Conservation (phyloP, 2,797 vertebrate genomes). For the Oceanodroma leucorhoa region DNA sequence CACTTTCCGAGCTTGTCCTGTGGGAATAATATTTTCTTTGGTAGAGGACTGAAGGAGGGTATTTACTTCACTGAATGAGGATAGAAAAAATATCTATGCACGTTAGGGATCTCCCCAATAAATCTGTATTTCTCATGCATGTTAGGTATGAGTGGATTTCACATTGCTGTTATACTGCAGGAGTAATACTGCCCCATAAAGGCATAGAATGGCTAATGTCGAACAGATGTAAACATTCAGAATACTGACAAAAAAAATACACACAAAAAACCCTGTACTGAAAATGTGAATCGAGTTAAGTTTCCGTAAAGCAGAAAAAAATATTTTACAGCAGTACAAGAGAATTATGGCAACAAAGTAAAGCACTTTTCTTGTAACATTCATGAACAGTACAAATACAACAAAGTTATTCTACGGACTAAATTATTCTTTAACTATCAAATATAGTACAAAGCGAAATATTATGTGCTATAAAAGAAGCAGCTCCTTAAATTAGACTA, state of each 20-base stretch:
- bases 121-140: slow-evolving; percentile 67
- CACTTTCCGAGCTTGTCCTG: slow-evolving; percentile 73
- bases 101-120: slow-evolving; percentile 37
- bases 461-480: slow-evolving; percentile 81
- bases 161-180: slow-evolving; percentile 74
- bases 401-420: slow-evolving; percentile 77
- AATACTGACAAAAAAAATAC: slow-evolving; percentile 75
- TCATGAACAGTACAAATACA: slow-evolving; percentile 81
- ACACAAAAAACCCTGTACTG: slow-evolving; percentile 69
- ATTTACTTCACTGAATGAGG: slow-evolving; percentile 69
- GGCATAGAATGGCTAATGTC: slow-evolving; percentile 79
- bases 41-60: slow-evolving; percentile 81
- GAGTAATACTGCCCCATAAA: slow-evolving; percentile 76
- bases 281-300: slow-evolving; percentile 65
- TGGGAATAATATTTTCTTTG: slow-evolving; percentile 82
- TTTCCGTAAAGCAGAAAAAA: slow-evolving; percentile 69
- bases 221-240: slow-evolving; percentile 85
- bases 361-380: slow-evolving; percentile 82
- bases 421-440: slow-evolving; percentile 80
- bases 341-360: slow-evolving; percentile 79
- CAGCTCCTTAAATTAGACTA: slow-evolving; percentile 82
- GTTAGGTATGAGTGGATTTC: slow-evolving; percentile 71
- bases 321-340: slow-evolving; percentile 78
- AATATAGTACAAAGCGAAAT: slow-evolving; percentile 82
- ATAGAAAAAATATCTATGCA: slow-evolving; percentile 68